A percentile compares a stretch with the other conserved stretches of the same genome.
These are phyloP conservation scores for Xestia rhomboidea DNA, from an alignment of 2,888 invertebrate species.

Conservation along the genomic window DNA sequence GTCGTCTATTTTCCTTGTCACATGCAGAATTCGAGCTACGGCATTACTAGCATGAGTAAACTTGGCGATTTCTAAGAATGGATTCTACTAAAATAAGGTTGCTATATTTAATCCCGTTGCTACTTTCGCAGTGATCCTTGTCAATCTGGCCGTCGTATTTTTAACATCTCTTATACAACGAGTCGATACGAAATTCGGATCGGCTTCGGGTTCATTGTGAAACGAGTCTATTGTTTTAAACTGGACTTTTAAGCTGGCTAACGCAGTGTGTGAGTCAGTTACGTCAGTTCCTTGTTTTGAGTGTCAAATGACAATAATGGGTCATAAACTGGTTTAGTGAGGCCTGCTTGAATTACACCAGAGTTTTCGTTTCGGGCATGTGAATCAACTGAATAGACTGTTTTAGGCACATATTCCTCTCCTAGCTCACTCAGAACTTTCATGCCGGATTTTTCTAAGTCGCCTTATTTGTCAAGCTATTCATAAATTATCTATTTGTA, in stretches of 20 bases:
- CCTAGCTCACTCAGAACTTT: background rate
- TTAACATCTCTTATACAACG: constrained; percentile 67
- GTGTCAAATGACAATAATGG: constrained; percentile 74
- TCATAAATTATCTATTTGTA: background rate
- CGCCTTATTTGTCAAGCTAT: background rate
- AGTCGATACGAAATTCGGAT: constrained; percentile 69
- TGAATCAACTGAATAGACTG: constrained; percentile 51
- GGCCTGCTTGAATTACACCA: constrained; percentile 59
- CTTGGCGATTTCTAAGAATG: constrained; percentile 48
- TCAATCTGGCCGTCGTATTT: constrained; percentile 61
- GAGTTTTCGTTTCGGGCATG: constrained; percentile 43
- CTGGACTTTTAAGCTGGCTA: constrained; percentile 56
- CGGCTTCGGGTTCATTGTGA: constrained; percentile 64
- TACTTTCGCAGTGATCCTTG: constrained; percentile 61
- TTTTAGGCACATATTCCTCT: constrained; percentile 23
- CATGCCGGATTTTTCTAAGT: background rate
- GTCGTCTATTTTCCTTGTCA: constrained; percentile 46
- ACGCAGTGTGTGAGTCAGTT: constrained; percentile 57
- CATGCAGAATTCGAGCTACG: constrained; percentile 11
- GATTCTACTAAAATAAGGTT: constrained; percentile 51
- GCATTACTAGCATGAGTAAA: constrained; percentile 29
- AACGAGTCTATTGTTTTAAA: constrained; percentile 70
- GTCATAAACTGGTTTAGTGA: constrained; percentile 73
- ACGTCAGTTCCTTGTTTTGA: constrained; percentile 77
- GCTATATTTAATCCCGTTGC: constrained; percentile 52